Conservation (phyloP, 1,140 invertebrate species). For the Scaptomyza graminum region DNA sequence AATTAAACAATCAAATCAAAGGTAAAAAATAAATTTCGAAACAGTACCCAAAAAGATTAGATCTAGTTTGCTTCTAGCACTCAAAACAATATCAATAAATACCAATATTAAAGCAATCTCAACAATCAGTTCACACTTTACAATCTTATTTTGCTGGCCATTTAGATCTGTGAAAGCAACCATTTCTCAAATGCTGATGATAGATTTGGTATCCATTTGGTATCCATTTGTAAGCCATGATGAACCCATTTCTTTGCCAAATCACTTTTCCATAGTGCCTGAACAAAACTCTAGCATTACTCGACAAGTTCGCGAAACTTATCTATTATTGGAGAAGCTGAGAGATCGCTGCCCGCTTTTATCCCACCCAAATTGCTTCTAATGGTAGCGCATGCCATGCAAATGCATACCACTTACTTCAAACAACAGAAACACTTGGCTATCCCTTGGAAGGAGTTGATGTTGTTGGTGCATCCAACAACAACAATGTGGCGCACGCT, state of each 20-base stretch:
- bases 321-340: conserved; percentile 34
- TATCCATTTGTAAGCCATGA: conserved; percentile 9
- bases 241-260: conserved; percentile 25
- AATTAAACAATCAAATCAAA: background rate
- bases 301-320: conserved; percentile 7
- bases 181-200: conserved; percentile 26
- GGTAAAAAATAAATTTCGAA: background rate
- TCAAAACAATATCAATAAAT: too few relatives aligned
- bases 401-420: conserved; percentile 70
- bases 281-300: conserved; percentile 9
- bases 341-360: conserved; percentile 41
- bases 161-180: background rate
- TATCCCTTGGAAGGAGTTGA: conserved; percentile 57
- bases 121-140: conserved; percentile 12
- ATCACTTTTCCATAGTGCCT: conserved; percentile 11
- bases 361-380: conserved; percentile 74
- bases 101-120: background rate
- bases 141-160: conserved; percentile 18
- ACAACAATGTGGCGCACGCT: conserved; percentile 64
- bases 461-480: conserved; percentile 38
- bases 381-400: conserved; percentile 79
- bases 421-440: conserved; percentile 70
- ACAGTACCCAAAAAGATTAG: too few relatives aligned
- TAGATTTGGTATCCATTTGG: conserved; percentile 15
- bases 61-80: too few relatives aligned